Evolutionary conservation across 2,797 vertebrate species (phyloP), one percentile per base, ranked within the genome.

Genomic region (Leptatherina wallacei): DNA sequence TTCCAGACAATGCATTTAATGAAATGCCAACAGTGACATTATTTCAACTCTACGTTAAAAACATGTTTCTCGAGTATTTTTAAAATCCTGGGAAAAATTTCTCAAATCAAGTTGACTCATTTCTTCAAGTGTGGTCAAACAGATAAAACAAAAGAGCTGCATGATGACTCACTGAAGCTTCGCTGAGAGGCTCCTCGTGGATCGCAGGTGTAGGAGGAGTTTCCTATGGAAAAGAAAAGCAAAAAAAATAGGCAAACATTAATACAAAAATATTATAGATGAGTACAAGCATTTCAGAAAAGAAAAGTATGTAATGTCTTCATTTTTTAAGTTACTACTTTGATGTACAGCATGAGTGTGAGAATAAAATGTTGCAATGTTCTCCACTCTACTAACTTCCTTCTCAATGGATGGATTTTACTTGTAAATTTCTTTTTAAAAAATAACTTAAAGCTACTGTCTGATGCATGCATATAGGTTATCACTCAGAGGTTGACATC

Each of bases 201-300:
- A 95, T 95, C 69, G 94, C 90, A 67, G 94, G 94, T 57, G 94
- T 93, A 38, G 92, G 89, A 59, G 93, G 93, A 1, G 94, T 92
- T 71, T 95, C 95, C 95, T 95, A 47, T 16, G 64, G 66, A 88
- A 73, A 52, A 72, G 77, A 85, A 83, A 75, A 64, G 84, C 66
- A 88, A 88, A 90, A 80, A 35, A 1, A 78, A 72, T 18, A 55
- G 47, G 10, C 12, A 66, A 33, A 76, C 44, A 62, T 84, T 57
- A 75, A 73, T 62, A 38, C 47, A 30, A 62, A 71, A 76, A 2
- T 0, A 71, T 29, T 42, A 49, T 61, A 22, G 5, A 51, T 24
- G 13, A n/a, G 27, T 55, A 29, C 58, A 29, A 71, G 32, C 40
- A 27, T 0, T 61, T 64, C 36, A 52, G 33, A 78, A 42, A 57